phyloP scores from a whole-genome alignment of 2,888 invertebrate genomes.

The Tolmerus cingulatus region DNA sequence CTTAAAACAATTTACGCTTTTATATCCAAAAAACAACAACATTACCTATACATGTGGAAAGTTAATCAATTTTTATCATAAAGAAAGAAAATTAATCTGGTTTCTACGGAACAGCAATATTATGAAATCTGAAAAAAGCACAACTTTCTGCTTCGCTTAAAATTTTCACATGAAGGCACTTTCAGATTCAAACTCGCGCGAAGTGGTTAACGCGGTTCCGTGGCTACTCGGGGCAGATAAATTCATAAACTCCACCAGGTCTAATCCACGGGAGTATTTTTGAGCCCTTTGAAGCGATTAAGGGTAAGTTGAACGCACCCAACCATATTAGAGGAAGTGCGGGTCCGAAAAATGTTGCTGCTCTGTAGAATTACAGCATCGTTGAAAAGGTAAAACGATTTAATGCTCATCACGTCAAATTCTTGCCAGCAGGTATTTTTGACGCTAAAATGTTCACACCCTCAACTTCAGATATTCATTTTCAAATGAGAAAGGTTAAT shows the following conservation, averaged over 20 bases:
- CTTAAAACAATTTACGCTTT: background rate
- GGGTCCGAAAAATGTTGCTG: background rate
- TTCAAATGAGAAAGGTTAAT: background rate
- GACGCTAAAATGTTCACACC: background rate
- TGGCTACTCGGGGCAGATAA: background rate
- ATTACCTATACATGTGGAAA: background rate
- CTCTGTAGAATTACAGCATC: background rate
- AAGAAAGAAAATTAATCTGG: background rate
- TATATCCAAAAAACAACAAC: background rate
- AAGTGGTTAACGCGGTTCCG: background rate
- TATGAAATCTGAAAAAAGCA: background rate
- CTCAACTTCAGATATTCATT: background rate
- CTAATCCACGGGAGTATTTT: background rate
- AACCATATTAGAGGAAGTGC: background rate
- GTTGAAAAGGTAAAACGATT: background rate
- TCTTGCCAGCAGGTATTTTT: background rate
- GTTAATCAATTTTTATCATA: background rate
- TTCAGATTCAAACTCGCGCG: background rate
- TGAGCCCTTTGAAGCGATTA: background rate
- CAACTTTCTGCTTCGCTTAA: slow-evolving; percentile 7
- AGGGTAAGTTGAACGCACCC: background rate
- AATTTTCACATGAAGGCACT: slow-evolving; percentile 9
- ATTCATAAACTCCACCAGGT: background rate
- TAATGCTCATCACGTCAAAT: background rate
- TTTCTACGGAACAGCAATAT: background rate